Base-by-base conservation (phyloP, 2,113 vertebrate species). In the Epinephelus moara region DNA sequence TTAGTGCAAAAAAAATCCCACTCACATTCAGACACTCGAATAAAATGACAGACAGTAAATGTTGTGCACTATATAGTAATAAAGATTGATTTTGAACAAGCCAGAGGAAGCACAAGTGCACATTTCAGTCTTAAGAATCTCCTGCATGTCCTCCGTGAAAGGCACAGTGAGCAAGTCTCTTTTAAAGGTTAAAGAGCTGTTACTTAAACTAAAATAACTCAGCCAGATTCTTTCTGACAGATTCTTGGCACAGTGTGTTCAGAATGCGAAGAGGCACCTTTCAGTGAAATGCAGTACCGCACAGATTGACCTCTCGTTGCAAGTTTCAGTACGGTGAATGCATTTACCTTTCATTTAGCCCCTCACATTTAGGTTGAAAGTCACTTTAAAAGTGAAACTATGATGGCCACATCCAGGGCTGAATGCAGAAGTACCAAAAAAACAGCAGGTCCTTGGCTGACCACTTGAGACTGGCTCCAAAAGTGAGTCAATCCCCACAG, bases 261-360 rank as follows among this genome's bases (percentile, higher is more conserved):
- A 49, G 75, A 57, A 60, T 75, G 21, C 14, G 37, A 68, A 77
- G 61, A 72, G 19, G 14, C 10, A 59, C 18, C 25, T 49, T 69
- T 73, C 49, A 70, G 23, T 57, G 59, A 70, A 72, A 55, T 42
- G 47, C n/a, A 75, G 13, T 2, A 40, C 33, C 19, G 6, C 49
- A 9, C 8, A 64, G 72, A 23, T 14, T 13, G 21, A 80, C 47
- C 69, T 69, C 19, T 18, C 3, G 23, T 21, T 50, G 49, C 42
- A 23, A 75, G 25, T 62, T 79, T 40, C 23, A 78, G 75, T 14
- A 4, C 3, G 4, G 1, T 59, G 63, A 30, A 66, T 21, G 45
- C 1, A 76, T 76, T 18, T n/a, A n/a, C 14, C 10, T 70, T 64
- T 74, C 23, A 79, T 63, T 53, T 45, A 18, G 23, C 49, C 30